Conservation (phyloP, 2,797 vertebrate species). For the Periophthalmus magnuspinnatus region DNA sequence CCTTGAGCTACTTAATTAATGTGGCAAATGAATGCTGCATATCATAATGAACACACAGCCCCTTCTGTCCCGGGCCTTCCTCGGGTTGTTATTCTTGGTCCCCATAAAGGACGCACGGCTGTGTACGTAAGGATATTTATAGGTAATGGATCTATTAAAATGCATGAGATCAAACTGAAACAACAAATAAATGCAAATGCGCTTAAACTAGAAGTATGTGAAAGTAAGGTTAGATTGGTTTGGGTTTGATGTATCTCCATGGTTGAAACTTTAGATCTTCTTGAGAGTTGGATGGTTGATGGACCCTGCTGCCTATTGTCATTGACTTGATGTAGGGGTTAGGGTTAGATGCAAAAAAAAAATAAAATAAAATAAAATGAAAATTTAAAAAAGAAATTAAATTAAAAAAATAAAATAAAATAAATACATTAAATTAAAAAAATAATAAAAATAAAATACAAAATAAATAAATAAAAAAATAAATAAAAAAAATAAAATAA, state of each 20-base stretch:
- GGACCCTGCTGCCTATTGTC: not conserved
- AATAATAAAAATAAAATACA: too few relatives aligned
- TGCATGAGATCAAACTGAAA: constrained; percentile 76
- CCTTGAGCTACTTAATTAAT: constrained; percentile 78
- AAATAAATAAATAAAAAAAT: too few relatives aligned
- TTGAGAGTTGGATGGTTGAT: constrained; percentile 45
- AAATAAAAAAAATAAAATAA: too few relatives aligned
- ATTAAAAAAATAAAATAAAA: too few relatives aligned
- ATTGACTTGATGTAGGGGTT: not conserved
- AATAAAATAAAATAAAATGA: too few relatives aligned
- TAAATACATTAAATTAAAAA: too few relatives aligned
- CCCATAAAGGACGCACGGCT: constrained; percentile 57
- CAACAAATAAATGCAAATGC: constrained; percentile 72
- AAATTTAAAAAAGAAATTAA: too few relatives aligned
- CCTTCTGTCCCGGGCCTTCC: constrained; percentile 69
- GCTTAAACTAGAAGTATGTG: constrained; percentile 73
- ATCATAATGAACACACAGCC: constrained; percentile 77
- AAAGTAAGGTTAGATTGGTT: constrained; percentile 6
- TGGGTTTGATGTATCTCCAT: constrained; percentile 71
- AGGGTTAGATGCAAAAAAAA: too few relatives aligned
- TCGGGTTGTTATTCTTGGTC: constrained; percentile 79
- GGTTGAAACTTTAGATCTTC: constrained; percentile 39
- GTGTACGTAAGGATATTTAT: constrained; percentile 75
- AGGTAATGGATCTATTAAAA: constrained; percentile 79
- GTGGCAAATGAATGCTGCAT: constrained; percentile 77